A percentile compares a stretch with the other conserved stretches of the same genome.
phyloP scores from a whole-genome alignment of 2,888 invertebrate genomes.

The Schrankia costaestrigalis region DNA sequence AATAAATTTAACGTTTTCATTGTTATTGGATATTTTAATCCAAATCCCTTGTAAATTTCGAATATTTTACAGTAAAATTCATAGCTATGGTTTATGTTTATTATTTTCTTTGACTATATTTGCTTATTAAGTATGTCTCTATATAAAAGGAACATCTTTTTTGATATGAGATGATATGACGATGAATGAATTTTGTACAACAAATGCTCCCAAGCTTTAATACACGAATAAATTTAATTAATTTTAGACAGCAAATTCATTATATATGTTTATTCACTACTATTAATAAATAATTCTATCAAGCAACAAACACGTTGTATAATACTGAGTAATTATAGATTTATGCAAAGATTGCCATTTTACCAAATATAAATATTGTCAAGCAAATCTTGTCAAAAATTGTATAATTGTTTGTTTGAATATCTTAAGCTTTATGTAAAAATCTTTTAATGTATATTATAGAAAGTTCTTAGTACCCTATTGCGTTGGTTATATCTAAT shows the following conservation, averaged over 20 bases:
- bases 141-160: conserved; percentile 35
- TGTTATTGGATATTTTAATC: no score
- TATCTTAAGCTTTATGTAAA: conserved; percentile 57
- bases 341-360: conserved; percentile 35
- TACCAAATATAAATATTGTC: conserved; percentile 42
- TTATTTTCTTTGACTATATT: not conserved
- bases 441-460: conserved; percentile 42
- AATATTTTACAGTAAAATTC: no score
- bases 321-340: conserved; percentile 42
- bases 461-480: conserved; percentile 51
- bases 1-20: no score
- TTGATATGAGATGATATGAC: conserved; percentile 76
- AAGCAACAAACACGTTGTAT: conserved; percentile 34
- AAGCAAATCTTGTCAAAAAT: conserved; percentile 47
- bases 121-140: conserved; percentile 20
- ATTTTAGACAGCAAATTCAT: conserved; percentile 26
- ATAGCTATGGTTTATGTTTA: no score
- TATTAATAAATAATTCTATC: conserved; percentile 26
- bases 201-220: conserved; percentile 39
- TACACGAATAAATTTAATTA: conserved; percentile 16
- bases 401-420: conserved; percentile 41
- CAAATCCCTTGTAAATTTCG: no score
- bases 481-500: conserved; percentile 51
- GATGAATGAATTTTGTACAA: conserved; percentile 71
- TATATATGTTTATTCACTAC: conserved; percentile 17